phyloP scores from a whole-genome alignment of 2,797 vertebrate species.

The Sebastes reedi region DNA sequence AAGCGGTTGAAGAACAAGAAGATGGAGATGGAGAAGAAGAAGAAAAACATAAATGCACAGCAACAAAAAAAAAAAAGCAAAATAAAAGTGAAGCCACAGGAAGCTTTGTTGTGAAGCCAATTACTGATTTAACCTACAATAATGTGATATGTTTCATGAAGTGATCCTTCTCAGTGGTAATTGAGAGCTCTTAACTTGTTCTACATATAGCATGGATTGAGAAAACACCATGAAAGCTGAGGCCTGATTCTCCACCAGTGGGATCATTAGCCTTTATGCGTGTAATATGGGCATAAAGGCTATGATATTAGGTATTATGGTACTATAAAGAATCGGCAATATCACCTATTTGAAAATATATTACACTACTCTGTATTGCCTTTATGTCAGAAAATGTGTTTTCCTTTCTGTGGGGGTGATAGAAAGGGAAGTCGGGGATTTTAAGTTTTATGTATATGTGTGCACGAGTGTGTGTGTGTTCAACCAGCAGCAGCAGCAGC shows the following conservation, averaged over 20 bases:
- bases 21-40: background rate
- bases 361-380: slow-evolving; percentile 3
- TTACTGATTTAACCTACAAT: background rate
- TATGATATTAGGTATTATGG: slow-evolving; percentile 23
- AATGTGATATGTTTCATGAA: background rate
- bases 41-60: background rate
- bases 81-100: slow-evolving; percentile 6
- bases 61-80: background rate
- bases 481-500: slow-evolving; percentile 38
- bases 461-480: slow-evolving; percentile 22
- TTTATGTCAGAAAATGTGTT: slow-evolving; percentile 36
- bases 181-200: background rate
- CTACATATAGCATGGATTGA: background rate
- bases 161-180: background rate
- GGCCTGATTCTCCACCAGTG: background rate
- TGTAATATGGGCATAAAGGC: slow-evolving; percentile 10
- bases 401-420: slow-evolving; percentile 32
- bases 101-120: background rate
- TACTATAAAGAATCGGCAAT: slow-evolving; percentile 31
- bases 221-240: background rate
- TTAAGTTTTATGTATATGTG: slow-evolving; percentile 49
- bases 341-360: slow-evolving; percentile 31
- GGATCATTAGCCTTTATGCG: slow-evolving; percentile 32
- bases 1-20: slow-evolving; percentile 43
- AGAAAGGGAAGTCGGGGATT: slow-evolving; percentile 45